Evolutionary conservation across 2,888 invertebrate genomes (phyloP).

Genomic region (Barypeithes pellucidus): DNA sequence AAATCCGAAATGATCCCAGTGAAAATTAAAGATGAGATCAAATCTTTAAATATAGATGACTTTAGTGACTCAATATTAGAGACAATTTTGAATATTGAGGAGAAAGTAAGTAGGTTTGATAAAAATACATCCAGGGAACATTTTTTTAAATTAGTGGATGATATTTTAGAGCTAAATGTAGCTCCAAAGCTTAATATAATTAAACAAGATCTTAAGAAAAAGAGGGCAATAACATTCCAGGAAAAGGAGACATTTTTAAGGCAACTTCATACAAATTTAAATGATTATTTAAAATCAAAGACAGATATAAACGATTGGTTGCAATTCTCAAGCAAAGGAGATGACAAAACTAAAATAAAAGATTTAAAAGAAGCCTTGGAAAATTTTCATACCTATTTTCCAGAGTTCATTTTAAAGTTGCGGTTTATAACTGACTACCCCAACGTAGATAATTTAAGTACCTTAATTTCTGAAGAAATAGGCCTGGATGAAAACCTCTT

Average conservation of each 20-base stretch:
- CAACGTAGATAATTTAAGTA: slow-evolving; percentile 33
- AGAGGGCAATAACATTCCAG: neutral
- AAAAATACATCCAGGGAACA: neutral
- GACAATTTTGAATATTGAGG: neutral
- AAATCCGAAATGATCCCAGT: neutral
- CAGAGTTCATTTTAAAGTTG: slow-evolving; percentile 37
- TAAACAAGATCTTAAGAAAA: neutral
- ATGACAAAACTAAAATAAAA: neutral
- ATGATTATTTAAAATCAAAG: neutral
- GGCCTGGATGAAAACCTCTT: slow-evolving; percentile 31
- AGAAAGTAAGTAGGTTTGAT: neutral
- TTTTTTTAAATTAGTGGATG: neutral
- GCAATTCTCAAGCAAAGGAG: neutral
- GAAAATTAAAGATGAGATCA: neutral
- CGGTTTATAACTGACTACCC: slow-evolving; percentile 34
- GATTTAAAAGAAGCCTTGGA: slow-evolving; percentile 2
- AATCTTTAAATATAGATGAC: neutral
- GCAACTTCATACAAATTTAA: neutral
- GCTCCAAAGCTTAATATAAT: neutral
- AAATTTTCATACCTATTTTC: slow-evolving; percentile 15
- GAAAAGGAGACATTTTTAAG: neutral
- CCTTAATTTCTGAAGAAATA: slow-evolving; percentile 3
- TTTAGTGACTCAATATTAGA: neutral
- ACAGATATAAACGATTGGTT: neutral
- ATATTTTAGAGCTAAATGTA: neutral